These are phyloP conservation scores for Neomonachus schauinslandi DNA, from an alignment of 2,113 vertebrate species.

Conservation along the genomic window DNA sequence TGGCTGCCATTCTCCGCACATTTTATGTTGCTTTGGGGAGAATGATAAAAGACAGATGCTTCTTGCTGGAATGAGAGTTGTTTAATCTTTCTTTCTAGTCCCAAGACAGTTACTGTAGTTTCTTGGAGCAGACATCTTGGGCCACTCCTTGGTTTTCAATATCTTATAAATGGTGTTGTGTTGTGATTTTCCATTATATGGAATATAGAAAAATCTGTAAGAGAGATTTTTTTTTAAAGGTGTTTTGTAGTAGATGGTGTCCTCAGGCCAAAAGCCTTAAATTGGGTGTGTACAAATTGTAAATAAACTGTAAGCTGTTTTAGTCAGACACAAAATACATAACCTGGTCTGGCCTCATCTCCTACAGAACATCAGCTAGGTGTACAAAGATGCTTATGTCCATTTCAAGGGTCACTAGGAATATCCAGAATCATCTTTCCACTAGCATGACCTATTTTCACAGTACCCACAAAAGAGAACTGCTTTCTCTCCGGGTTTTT, in stretches of 20 bases:
- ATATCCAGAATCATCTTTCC: not conserved
- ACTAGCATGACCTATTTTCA: not conserved
- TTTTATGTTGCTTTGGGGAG: conserved; percentile 53
- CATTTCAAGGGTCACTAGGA: not conserved
- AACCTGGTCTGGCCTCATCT: not conserved
- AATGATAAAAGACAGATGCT: conserved; percentile 64
- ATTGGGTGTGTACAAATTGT: conserved; percentile 46
- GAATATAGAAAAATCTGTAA: not conserved
- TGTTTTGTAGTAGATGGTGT: not conserved
- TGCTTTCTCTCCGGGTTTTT: not conserved
- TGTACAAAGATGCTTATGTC: not conserved
- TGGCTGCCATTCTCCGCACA: conserved; percentile 31
- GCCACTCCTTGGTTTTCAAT: conserved; percentile 50
- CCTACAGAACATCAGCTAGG: not conserved
- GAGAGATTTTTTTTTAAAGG: conserved; percentile 34
- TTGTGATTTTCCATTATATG: conserved; percentile 62
- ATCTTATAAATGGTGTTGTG: conserved; percentile 64
- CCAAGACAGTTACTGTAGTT: conserved; percentile 66
- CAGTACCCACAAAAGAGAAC: not conserved
- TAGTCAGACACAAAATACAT: not conserved
- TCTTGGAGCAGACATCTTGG: conserved; percentile 64
- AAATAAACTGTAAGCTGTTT: conserved; percentile 4
- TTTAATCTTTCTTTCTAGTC: conserved; percentile 72
- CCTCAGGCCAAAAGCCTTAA: conserved; percentile 21
- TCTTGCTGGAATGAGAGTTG: conserved; percentile 55